Evolutionary conservation across 2,113 vertebrate genomes (phyloP).

Genomic region (Apistogramma diplotaenia): DNA sequence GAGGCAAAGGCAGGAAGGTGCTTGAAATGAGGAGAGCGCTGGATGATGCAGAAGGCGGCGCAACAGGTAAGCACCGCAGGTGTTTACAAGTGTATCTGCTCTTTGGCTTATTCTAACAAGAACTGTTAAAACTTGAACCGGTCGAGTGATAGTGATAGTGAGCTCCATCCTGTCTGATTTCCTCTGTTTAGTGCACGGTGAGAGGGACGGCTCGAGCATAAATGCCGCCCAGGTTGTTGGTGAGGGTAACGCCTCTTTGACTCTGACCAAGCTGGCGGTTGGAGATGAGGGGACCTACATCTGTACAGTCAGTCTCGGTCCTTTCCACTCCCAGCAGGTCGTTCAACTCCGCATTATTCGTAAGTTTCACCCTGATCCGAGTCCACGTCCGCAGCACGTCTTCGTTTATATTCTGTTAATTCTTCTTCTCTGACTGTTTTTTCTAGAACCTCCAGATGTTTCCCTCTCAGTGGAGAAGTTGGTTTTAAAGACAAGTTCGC

Average conservation of each 20-base stretch:
- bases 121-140: not conserved
- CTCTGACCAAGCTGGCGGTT: constrained; percentile 67
- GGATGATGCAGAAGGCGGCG: constrained; percentile 36
- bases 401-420: not conserved
- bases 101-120: not conserved
- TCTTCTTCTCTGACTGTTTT: not conserved
- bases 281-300: constrained; percentile 81
- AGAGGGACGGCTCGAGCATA: constrained; percentile 58
- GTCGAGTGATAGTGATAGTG: not conserved
- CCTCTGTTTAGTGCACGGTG: constrained; percentile 49
- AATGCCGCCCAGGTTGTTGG: constrained; percentile 41
- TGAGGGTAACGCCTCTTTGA: constrained; percentile 75
- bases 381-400: not conserved
- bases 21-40: constrained; percentile 62
- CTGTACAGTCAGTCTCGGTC: constrained; percentile 71
- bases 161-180: not conserved
- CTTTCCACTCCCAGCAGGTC: constrained; percentile 78
- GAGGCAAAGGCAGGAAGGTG: constrained; percentile 76
- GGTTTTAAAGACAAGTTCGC: constrained; percentile 41
- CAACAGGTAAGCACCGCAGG: constrained; percentile 42
- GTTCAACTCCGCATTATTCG: constrained; percentile 75
- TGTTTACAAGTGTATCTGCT: not conserved
- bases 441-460: constrained; percentile 70
- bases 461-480: constrained; percentile 67
- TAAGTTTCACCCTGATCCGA: constrained; percentile 59